Base-by-base conservation (phyloP, 2,888 invertebrate species). In the Meghimatium bilineatum region DNA sequence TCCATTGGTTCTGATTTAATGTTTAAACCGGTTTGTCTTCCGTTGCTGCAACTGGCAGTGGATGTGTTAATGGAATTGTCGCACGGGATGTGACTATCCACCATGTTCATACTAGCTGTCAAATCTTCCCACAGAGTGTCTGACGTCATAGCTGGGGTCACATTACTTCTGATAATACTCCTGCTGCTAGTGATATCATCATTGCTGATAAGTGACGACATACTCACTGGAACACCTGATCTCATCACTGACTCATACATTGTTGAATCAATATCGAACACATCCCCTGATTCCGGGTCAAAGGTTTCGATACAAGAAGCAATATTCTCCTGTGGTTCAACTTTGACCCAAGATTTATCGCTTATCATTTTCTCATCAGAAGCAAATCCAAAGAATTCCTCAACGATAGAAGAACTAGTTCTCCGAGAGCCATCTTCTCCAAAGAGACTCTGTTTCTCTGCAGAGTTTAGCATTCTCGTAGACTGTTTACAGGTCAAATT, bases 101-200 rank as follows among this genome's bases (percentile, higher is more conserved):
- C 85, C 87, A 90, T 88, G 83, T 91, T 88, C 77, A 92, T 91
- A 87, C 91, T 89, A 69, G 89, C 89, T 72, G 90, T 87, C 29
- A 92, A 87, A 85, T 91, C 91, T 67, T 92, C 92, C 92, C 92
- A 92, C 82, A 92, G 80, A 1, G 91, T 90, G 80, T 89, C 89
- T 1, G 89, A 86, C 23, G 88, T 84, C 20, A 49, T 85, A 84
- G 77, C 83, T 78, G 36, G 82, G 71, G 34, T 85, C 69, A 60
- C 82, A 49, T 38, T 69, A 76, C 75, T 83, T 76, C 78, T 76
- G 84, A 32, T 72, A 56, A 63, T n/a, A 67, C 44, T 76, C 5
- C 10, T 3, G 23, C 32, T 63, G 71, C 20, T 75, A 60, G 14
- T 76, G 26, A 14, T 17, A 20, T 17, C 34, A 14, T 26, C 23